Conservation (phyloP, 1,140 invertebrate genomes). For the Procambarus clarkii region DNA sequence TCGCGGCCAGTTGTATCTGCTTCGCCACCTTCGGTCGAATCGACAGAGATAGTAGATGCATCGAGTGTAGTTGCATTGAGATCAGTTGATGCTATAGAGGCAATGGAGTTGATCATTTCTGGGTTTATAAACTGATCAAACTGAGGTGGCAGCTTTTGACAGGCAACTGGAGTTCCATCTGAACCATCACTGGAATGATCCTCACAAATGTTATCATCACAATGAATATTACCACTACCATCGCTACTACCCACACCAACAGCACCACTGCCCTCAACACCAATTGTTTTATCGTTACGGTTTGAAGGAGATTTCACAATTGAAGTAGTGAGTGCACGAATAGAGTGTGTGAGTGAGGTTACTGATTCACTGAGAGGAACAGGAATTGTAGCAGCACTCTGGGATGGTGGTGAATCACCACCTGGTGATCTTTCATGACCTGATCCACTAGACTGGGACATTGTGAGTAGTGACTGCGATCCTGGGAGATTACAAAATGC, state of each 20-base stretch:
- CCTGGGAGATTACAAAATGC: conserved; percentile 72
- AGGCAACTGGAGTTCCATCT: conserved; percentile 50
- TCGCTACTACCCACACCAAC: not conserved
- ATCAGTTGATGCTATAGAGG: conserved; percentile 41
- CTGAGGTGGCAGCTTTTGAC: conserved; percentile 38
- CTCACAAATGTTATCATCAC: conserved; percentile 1
- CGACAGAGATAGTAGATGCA: conserved; percentile 66
- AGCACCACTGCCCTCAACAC: not conserved
- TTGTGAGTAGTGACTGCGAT: conserved; percentile 67
- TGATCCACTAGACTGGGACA: conserved; percentile 70
- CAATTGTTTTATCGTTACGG: conserved; percentile 1
- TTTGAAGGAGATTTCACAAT: conserved; percentile 62
- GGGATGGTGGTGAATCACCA: conserved; percentile 25
- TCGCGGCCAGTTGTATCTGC: conserved; percentile 61
- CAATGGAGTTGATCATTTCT: conserved; percentile 29
- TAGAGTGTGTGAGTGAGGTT: conserved; percentile 69
- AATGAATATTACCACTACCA: not conserved
- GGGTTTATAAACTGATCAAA: conserved; percentile 21
- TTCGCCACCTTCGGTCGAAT: conserved; percentile 61
- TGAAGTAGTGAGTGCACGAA: conserved; percentile 69
- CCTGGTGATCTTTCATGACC: conserved; percentile 59
- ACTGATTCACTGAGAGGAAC: conserved; percentile 69
- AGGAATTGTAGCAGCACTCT: conserved; percentile 4
- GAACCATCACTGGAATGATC: conserved; percentile 41
- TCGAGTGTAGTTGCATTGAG: conserved; percentile 66